Evolutionary conservation across 2,888 invertebrate genomes (phyloP), one percentile per base, ranked within the genome.

Genomic region (Oxytorus armatus): DNA sequence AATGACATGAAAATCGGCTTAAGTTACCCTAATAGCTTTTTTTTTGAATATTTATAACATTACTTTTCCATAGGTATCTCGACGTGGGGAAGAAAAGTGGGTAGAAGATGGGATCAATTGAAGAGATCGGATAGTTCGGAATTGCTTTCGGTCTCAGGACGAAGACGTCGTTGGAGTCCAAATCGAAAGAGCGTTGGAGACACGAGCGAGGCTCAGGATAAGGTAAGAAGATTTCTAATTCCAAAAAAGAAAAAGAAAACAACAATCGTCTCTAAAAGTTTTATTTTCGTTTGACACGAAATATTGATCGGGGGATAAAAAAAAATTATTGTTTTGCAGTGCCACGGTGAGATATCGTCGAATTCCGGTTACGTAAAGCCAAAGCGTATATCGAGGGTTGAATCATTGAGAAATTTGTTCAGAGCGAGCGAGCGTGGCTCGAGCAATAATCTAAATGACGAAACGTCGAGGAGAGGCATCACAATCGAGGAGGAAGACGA

Each of bases 11-110:
- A n/a, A n/a, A n/a, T n/a, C n/a, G n/a, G n/a, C n/a, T n/a, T n/a
- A n/a, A n/a, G n/a, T n/a, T n/a, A n/a, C n/a, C n/a, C n/a, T n/a
- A n/a, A n/a, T n/a, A n/a, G n/a, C 10, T 8, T 36, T 29, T 29
- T 29, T 29, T 4, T 29, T 4, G 3, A 29, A 29, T 5, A 5
- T 29, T n/a, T 29, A 5, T 49, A 18, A 16, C 14, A 49, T 49
- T 49, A n/a, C n/a, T n/a, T n/a, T n/a, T n/a, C n/a, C n/a, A n/a
- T n/a, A 94, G 94, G 93, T 85, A 91, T 94, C 82, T 93, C 94
- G 5, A 94, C 94, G 36, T 94, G 94, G 94, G 93, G 94, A 59
- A 93, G 92, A 86, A 93, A 93, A 89, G 93, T 94, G 81, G 94
- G 94, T 57, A 92, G 92, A 86, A 94, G 93, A 89, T 94, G 94